Evolutionary conservation across 2,888 invertebrate genomes (phyloP), one percentile per base, ranked within the genome.

Genomic region (Machimus rusticus): DNA sequence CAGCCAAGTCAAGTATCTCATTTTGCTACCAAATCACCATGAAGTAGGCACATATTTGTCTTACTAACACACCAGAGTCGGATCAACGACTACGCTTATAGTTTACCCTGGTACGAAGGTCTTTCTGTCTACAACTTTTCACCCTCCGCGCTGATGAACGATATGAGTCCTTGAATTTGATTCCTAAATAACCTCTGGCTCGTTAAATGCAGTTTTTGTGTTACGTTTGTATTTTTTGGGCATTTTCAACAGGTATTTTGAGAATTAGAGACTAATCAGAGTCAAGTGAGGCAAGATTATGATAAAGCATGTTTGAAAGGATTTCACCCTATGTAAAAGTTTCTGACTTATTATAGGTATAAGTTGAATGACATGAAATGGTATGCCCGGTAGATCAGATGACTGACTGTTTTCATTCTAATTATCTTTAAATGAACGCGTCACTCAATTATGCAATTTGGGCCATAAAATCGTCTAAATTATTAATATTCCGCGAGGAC

Each of bases 371-470:
- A 2, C 57, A 19, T 57, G 16, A n/a, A 16, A 51, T 57, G 57
- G 57, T 19, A 57, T 57, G 57, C 57, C 23, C 57, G 19, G 57
- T 57, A 8, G 23, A 57, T 57, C 57, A n/a, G 23, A n/a, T 57
- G 57, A 57, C 23, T n/a, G 57, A 12, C 46, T 14, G 46, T 46
- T 46, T 55, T 55, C 23, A 57, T 57, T 57, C 6, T 57, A 19
- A 57, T 57, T 19, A 57, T 57, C 57, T 57, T 19, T 79, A 79
- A 79, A 74, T 77, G 19, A n/a, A 12, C 57, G 57, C 57, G 55
- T 57, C 57, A 82, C 19, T 57, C 82, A 82, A 82, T 82, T 82
- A 82, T 57, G 82, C 57, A 82, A 82, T 82, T 82, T 57, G 31
- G 57, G 82, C 57, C 57, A 82, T 82, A 82, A 82, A 82, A 82